Conservation (phyloP, 2,113 vertebrate species). For the Bombycilla garrulus region DNA sequence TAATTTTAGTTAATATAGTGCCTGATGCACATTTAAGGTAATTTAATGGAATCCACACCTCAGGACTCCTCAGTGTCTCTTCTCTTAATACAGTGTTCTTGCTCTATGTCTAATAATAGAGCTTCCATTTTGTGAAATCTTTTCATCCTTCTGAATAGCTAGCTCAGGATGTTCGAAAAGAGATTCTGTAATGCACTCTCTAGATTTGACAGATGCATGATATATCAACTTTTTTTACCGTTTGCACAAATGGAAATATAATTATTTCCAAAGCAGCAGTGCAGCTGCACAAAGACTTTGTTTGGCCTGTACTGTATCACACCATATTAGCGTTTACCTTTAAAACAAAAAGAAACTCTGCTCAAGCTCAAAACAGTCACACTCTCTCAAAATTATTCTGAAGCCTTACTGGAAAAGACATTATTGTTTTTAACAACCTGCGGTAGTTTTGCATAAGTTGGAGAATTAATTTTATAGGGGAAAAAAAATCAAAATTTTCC, state of each 20-base stretch:
- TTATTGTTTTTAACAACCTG: background rate
- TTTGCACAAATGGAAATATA: slow-evolving; percentile 51
- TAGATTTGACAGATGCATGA: slow-evolving; percentile 17
- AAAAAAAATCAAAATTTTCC: background rate
- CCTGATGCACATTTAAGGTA: background rate
- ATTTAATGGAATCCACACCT: background rate
- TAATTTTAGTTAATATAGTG: background rate
- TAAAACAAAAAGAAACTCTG: background rate
- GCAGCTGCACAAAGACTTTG: background rate
- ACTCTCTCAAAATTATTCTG: background rate
- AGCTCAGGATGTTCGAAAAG: background rate
- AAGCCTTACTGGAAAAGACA: background rate
- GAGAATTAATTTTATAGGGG: background rate
- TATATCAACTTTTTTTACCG: background rate
- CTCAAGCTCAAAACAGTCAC: background rate
- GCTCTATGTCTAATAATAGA: slow-evolving; percentile 34
- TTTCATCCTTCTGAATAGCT: background rate
- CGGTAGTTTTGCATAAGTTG: background rate
- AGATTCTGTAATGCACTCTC: slow-evolving; percentile 25
- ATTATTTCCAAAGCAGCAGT: slow-evolving; percentile 38
- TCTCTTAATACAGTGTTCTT: slow-evolving; percentile 3
- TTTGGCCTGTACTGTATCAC: background rate
- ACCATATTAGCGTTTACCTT: background rate
- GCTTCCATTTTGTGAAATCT: slow-evolving; percentile 41
- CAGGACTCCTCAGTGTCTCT: background rate